Evolutionary conservation across 2,797 vertebrate species (phyloP), one percentile per base, ranked within the genome.

Genomic region (Pteronotus mesoamericanus): DNA sequence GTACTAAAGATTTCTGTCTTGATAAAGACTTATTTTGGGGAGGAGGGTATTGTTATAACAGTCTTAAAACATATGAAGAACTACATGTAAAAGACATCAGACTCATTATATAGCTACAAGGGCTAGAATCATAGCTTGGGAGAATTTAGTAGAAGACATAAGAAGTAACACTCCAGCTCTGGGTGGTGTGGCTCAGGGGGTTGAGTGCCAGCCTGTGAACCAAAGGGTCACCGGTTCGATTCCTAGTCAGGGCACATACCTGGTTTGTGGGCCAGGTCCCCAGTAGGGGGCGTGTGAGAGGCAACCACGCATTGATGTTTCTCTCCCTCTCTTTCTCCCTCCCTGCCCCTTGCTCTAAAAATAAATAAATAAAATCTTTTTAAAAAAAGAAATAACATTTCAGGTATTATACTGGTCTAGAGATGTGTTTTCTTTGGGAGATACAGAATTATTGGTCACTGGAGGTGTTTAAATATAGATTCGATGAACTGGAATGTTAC

Each of bases 91-190:
- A 91, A 84, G 8, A 37, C 78, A 80, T 89, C 44, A 80, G 75
- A 61, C 16, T 87, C 37, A 71, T 71, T 72, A 1, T 68, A 37
- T 39, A 72, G 46, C 9, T 84, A 42, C 84, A 46, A 89, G 12
- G 32, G 29, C 18, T 93, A 94, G n/a, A 80, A 84, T 84, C 22
- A 53, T 57, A 34, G 71, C 75, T 96, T 77, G 48, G 68, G 68
- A 89, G 48, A 96, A 90, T 39, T 37, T 88, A 74, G 32, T 72
- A 71, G 57, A 95, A 96, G 80, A 82, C 44, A 89, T 26, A 95
- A 78, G 64, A 92, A 94, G 91, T 71, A 77, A 57, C 3, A 84
- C 48, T 89, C 61, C 64, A 89, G 37, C 42, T n/a, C n/a, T n/a
- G n/a, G n/a, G n/a, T n/a, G n/a, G n/a, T n/a, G n/a, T n/a, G n/a